Evolutionary conservation across 1,140 invertebrate genomes (phyloP).

Genomic region (Drosophila burlai): DNA sequence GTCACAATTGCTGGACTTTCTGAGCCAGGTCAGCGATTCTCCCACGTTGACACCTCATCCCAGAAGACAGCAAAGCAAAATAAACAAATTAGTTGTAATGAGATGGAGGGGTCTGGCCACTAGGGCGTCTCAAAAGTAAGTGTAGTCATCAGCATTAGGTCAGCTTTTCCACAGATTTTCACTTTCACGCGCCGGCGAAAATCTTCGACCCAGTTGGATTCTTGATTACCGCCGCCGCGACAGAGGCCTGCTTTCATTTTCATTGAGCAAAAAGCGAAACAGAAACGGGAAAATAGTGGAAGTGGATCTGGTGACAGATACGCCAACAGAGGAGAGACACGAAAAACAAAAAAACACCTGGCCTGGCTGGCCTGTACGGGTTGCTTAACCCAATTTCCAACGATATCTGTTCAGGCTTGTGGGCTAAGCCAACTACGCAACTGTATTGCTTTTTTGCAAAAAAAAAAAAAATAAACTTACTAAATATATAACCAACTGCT

Average conservation of each 20-base stretch:
- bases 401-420: constrained; percentile 62
- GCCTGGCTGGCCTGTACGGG: constrained; percentile 35
- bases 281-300: constrained; percentile 46
- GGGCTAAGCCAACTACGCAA: constrained; percentile 71
- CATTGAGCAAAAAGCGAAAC: constrained; percentile 69
- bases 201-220: constrained; percentile 72
- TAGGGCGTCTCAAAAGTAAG: constrained; percentile 15
- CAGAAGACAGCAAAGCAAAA: constrained; percentile 48
- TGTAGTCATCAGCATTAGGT: constrained; percentile 40
- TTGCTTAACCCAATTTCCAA: constrained; percentile 77
- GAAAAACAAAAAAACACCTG: constrained; percentile 28
- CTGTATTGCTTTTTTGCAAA: constrained; percentile 25
- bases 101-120: constrained; percentile 20
- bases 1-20: constrained; percentile 49
- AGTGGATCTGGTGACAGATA: constrained; percentile 48
- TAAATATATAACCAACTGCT: constrained; percentile 12
- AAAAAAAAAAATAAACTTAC: constrained; percentile 9
- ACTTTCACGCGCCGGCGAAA: constrained; percentile 70
- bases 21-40: constrained; percentile 34
- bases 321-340: constrained; percentile 14
- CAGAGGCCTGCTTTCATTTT: constrained; percentile 77
- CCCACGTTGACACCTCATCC: constrained; percentile 58
- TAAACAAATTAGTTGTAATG: constrained; percentile 75
- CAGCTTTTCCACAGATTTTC: constrained; percentile 60
- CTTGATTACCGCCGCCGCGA: constrained; percentile 47